These are phyloP conservation scores for Parnassius orleans DNA, from an alignment of 2,888 invertebrate genomes.

Conservation along the genomic window DNA sequence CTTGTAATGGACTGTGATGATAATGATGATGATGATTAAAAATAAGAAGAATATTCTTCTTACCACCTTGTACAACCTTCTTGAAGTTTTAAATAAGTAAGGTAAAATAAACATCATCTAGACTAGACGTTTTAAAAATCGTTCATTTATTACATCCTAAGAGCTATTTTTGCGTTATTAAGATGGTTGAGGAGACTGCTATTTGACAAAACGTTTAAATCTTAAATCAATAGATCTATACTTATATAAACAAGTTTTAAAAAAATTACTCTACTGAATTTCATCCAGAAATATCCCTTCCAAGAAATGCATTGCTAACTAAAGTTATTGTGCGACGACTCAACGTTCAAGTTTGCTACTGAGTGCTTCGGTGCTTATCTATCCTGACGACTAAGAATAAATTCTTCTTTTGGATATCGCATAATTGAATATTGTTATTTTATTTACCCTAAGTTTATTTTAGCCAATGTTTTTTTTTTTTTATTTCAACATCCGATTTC, in stretches of 20 bases:
- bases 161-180: no score
- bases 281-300: conserved; percentile 35
- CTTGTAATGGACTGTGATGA: no score
- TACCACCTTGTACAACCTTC: no score
- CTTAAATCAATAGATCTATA: not conserved
- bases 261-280: conserved; percentile 26
- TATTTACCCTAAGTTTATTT: not conserved
- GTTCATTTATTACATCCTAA: no score
- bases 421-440: conserved; percentile 24
- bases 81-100: no score
- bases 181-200: no score
- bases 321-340: conserved; percentile 57
- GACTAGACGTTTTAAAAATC: no score
- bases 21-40: no score
- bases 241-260: not conserved
- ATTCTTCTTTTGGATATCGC: conserved; percentile 35
- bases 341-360: conserved; percentile 50
- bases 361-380: conserved; percentile 44
- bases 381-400: conserved; percentile 39
- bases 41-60: no score
- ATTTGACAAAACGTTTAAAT: no score
- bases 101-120: no score
- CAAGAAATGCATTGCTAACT: conserved; percentile 40
- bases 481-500: not conserved
- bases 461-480: not conserved